phyloP scores from a whole-genome alignment of 2,113 vertebrate species.

The Halichoeres trimaculatus region DNA sequence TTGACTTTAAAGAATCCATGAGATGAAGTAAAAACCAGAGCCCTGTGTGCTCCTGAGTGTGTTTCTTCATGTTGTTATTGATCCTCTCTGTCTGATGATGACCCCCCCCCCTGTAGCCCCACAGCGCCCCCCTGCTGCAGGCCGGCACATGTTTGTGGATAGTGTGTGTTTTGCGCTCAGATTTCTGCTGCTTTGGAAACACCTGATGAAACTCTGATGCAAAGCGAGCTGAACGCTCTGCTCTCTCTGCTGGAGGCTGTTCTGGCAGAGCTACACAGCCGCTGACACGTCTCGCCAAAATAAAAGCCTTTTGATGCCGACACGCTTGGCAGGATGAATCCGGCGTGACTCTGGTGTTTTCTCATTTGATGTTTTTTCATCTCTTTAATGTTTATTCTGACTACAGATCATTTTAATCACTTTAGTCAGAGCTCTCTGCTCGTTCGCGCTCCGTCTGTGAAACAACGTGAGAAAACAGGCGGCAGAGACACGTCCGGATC shows the following conservation, averaged over 20 bases:
- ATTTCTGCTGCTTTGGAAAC: slow-evolving; percentile 7
- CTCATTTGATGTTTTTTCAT: neutral
- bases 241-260: slow-evolving; percentile 6
- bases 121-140: too few species aligned
- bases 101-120: too few species aligned
- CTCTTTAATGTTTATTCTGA: slow-evolving; percentile 22
- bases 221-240: slow-evolving; percentile 15
- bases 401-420: slow-evolving; percentile 12
- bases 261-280: slow-evolving; percentile 33
- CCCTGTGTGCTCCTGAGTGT: too few species aligned
- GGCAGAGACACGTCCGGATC: too few species aligned
- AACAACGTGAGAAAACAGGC: neutral
- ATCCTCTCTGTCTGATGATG: too few species aligned
- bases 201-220: slow-evolving; percentile 59
- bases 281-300: slow-evolving; percentile 2
- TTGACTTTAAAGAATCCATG: too few species aligned
- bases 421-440: slow-evolving; percentile 1
- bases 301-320: slow-evolving; percentile 24
- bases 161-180: neutral
- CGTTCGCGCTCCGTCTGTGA: too few species aligned
- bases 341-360: neutral
- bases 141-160: too few species aligned
- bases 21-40: too few species aligned
- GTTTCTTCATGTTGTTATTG: too few species aligned
- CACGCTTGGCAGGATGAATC: slow-evolving; percentile 8